These are phyloP conservation scores for Pyrrhosoma nymphula DNA, from an alignment of 2,888 invertebrate species.

Conservation along the genomic window DNA sequence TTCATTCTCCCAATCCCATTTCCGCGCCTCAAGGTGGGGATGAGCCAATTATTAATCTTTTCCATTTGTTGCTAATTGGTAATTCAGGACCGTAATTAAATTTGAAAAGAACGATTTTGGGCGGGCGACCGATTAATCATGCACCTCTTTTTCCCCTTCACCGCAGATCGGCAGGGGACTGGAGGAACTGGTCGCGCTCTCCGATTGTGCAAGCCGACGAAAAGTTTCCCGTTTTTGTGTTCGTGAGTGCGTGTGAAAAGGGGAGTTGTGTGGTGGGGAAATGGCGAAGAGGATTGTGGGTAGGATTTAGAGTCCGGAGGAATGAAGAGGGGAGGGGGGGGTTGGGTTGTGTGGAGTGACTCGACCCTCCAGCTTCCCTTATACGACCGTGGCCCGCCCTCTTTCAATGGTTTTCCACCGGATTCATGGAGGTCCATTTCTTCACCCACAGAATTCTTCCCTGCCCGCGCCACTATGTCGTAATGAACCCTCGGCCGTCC, in stretches of 20 bases:
- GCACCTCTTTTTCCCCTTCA: too few species aligned
- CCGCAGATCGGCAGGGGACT: background rate
- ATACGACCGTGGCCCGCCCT: too few species aligned
- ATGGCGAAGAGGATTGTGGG: background rate
- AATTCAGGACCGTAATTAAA: background rate
- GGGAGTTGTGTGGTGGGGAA: background rate
- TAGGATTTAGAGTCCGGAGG: background rate
- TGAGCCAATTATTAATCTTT: background rate
- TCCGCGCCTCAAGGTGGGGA: background rate
- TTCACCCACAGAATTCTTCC: background rate
- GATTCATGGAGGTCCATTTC: background rate
- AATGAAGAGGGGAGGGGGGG: background rate
- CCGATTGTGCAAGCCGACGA: background rate
- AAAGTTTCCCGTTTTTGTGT: background rate
- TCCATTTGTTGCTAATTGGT: background rate
- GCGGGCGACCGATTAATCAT: background rate
- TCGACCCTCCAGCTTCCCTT: background rate
- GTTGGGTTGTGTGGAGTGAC: background rate
- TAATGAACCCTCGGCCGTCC: constrained; percentile 44
- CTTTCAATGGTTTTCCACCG: background rate
- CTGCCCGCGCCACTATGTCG: background rate
- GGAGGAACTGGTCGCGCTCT: background rate
- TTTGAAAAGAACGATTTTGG: background rate
- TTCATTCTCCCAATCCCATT: background rate
- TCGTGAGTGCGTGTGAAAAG: too few species aligned